phyloP scores from a whole-genome alignment of 2,113 vertebrate genomes.

The Cyanocitta stelleri region DNA sequence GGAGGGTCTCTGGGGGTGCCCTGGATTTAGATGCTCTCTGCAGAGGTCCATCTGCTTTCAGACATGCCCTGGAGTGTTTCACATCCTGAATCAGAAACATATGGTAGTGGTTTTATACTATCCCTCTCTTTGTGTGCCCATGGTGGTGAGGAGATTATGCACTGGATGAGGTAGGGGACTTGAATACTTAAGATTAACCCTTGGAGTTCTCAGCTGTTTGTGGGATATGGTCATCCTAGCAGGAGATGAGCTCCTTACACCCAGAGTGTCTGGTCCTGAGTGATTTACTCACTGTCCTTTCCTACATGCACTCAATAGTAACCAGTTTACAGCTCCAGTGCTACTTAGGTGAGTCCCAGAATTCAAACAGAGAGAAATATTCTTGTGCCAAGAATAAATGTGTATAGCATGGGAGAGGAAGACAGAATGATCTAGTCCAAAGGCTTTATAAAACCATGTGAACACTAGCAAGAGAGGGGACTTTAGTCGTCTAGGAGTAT shows the following conservation, averaged over 20 bases:
- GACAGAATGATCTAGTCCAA: neutral
- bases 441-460: neutral
- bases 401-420: neutral
- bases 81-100: neutral
- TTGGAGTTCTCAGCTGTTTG: neutral
- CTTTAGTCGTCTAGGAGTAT: neutral
- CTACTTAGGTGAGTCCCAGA: neutral
- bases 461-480: neutral
- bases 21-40: neutral
- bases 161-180: neutral
- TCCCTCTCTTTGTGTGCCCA: neutral
- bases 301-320: accelerated
- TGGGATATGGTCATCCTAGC: neutral
- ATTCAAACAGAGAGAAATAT: neutral
- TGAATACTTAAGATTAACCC: neutral
- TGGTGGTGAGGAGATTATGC: neutral
- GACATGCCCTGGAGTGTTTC: neutral
- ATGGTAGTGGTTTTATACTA: neutral
- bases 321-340: neutral
- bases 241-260: neutral
- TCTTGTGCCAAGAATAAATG: neutral
- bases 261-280: neutral
- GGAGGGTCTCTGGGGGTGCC: neutral
- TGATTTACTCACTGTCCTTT: neutral
- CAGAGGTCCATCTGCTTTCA: neutral